Conservation (phyloP, 2,113 vertebrate species). For the Proteles cristata region DNA sequence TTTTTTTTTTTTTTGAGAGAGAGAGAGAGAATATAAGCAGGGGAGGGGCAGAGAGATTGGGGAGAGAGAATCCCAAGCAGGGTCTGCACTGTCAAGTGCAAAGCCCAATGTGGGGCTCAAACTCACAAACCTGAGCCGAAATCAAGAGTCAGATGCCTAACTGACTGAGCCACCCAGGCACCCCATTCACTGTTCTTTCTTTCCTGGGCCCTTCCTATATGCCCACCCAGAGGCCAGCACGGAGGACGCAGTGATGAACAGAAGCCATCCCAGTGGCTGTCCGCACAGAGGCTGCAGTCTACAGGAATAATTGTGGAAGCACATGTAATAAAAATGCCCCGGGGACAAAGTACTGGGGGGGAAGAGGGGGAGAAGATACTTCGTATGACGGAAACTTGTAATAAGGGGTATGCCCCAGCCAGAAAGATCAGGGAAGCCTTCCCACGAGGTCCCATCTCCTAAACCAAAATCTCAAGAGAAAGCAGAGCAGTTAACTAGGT, state of each 20-base stretch:
- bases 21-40: too few species aligned
- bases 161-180: too few species aligned
- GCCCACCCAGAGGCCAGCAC: background rate
- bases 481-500: background rate
- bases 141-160: too few species aligned
- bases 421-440: background rate
- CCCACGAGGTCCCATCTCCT: background rate
- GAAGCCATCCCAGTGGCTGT: background rate
- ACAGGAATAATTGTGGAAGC: background rate
- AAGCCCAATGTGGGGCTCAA: too few species aligned
- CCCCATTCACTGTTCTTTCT: background rate
- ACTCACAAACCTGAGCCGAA: too few species aligned
- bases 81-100: too few species aligned
- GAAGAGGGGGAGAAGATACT: background rate
- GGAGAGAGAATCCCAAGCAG: too few species aligned
- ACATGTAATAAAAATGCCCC: background rate
- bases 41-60: too few species aligned
- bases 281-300: background rate
- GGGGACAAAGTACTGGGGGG: background rate
- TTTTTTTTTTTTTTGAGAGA: too few species aligned
- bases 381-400: background rate
- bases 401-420: rapidly evolving
- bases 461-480: background rate
- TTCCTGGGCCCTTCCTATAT: background rate
- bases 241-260: background rate